Conservation (phyloP, 2,797 vertebrate genomes). For the Gallirallus australis region DNA sequence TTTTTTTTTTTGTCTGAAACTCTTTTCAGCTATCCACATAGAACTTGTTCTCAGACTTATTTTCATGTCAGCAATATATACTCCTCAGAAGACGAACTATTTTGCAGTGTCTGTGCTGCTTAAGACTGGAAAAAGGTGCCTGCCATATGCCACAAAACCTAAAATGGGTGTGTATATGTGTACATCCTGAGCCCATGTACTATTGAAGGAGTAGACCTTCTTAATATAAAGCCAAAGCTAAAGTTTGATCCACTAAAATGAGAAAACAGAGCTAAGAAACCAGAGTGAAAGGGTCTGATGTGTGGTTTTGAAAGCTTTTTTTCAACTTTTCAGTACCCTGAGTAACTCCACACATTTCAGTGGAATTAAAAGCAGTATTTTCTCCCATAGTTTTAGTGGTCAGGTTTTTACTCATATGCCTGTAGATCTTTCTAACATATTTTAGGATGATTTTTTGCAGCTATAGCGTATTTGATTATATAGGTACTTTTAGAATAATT, state of each 20-base stretch:
- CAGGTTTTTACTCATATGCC: not conserved
- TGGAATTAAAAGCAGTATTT: not conserved
- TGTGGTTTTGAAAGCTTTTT: not conserved
- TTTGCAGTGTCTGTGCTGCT: not conserved
- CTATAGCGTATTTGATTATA: not conserved
- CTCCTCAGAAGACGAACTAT: not conserved
- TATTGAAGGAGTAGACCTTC: not conserved
- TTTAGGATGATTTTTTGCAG: not conserved
- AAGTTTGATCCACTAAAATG: not conserved
- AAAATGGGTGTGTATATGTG: rapidly evolving
- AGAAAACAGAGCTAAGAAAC: not conserved
- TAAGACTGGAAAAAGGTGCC: not conserved
- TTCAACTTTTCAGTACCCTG: not conserved
- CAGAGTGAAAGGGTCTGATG: not conserved
- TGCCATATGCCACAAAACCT: not conserved
- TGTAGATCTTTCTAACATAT: not conserved
- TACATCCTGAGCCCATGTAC: not conserved
- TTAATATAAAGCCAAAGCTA: not conserved
- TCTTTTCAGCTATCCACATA: not conserved
- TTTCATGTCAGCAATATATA: not conserved
- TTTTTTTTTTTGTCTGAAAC: not conserved
- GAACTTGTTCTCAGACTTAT: not conserved
- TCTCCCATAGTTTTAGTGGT: not conserved
- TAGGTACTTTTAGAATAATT: not conserved
- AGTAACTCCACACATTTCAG: not conserved